Evolutionary conservation across 2,888 invertebrate species (phyloP), one percentile per base, ranked within the genome.

Genomic region (Drosophila affinis): DNA sequence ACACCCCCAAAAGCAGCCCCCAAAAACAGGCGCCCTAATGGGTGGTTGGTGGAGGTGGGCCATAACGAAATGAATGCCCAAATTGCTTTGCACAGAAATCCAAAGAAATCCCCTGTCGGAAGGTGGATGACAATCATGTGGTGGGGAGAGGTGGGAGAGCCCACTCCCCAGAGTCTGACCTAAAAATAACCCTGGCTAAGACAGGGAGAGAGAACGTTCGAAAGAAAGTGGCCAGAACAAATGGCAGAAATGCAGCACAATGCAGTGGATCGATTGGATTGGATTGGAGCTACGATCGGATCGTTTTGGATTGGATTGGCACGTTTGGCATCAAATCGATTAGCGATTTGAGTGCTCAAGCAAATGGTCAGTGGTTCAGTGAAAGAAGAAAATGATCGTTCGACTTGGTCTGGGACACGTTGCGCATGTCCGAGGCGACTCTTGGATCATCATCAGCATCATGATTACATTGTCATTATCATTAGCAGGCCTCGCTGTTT

Each of bases 321-420:
- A 86, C 86, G 86, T 86, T 80, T 72, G 78, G 55, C 86, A 82
- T 75, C 81, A 77, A 83, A 83, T 83, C 83, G 83, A 83, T 83
- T 83, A 83, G 79, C 79, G 48, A 73, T 77, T 65, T 67, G 78
- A 76, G 79, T 65, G 53, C 56, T 70, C 61, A 49, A 68, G 58
- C 71, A 69, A 78, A 76, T 67, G 67, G 55, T 63, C 65, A 67
- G 71, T 72, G 69, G 24, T 24, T 24, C 29, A 29, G 29, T 29
- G 29, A 29, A 29, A 29, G 53, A 67, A 63, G 61, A 76, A 39
- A 39, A 14, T 39, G 39, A 67, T 60, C 52, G 62, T 44, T 67
- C 60, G 44, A 58, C 57, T 52, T 56, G 56, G 27, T 6, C 24
- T 24, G 3, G 49, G 65, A 62, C 62, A 75, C 54, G 76, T 64